These are phyloP conservation scores for Drosophila kuntzei DNA, from an alignment of 2,888 invertebrate genomes.

Conservation along the genomic window DNA sequence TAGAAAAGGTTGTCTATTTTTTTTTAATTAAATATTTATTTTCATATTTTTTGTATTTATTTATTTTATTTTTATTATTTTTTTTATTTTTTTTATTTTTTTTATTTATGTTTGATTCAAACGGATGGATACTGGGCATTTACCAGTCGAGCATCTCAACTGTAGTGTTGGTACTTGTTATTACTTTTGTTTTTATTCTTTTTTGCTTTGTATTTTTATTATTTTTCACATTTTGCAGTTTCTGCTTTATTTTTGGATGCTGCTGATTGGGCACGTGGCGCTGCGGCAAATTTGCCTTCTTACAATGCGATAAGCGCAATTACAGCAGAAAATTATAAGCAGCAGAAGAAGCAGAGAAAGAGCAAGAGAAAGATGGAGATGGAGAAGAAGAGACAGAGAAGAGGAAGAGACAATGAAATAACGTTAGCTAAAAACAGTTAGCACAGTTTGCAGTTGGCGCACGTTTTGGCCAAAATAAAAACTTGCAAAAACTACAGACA, in stretches of 20 bases:
- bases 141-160: not conserved
- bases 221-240: constrained; percentile 10
- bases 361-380: not conserved
- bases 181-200: constrained; percentile 27
- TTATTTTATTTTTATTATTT: constrained; percentile 18
- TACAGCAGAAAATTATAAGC: constrained; percentile 51
- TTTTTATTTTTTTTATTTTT: not conserved
- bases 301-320: constrained; percentile 78
- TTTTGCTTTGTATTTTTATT: constrained; percentile 20
- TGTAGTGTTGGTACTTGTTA: too few species aligned
- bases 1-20: too few species aligned
- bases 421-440: constrained; percentile 21
- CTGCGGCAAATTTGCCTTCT: constrained; percentile 70
- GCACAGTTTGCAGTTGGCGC: constrained; percentile 21
- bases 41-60: too few species aligned
- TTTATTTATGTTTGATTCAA: constrained; percentile 7
- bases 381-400: not conserved
- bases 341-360: not conserved
- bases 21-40: too few species aligned
- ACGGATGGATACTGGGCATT: too few species aligned
- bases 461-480: constrained; percentile 32
- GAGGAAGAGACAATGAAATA: not conserved
- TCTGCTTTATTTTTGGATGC: constrained; percentile 8
- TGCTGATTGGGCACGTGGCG: constrained; percentile 51
- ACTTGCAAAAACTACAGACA: constrained; percentile 6